Evolutionary conservation across 2,113 vertebrate species (phyloP).

Genomic region (Bambusicola thoracicus): DNA sequence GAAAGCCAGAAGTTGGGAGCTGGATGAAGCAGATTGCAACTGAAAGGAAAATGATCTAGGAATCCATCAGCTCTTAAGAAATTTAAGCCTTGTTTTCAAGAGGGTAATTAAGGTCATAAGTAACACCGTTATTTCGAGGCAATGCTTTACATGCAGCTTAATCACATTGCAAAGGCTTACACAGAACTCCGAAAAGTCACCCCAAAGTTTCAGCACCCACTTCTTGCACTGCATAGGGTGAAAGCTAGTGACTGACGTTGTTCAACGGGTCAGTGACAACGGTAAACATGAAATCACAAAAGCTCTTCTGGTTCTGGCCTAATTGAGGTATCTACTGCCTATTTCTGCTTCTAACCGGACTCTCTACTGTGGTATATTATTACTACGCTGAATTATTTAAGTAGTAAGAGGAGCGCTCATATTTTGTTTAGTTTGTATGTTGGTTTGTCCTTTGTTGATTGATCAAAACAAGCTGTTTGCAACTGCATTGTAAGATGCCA

Average conservation of each 20-base stretch:
- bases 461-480: not conserved
- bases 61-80: not conserved
- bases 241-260: not conserved
- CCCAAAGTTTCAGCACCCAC: not conserved
- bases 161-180: not conserved
- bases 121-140: not conserved
- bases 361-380: not conserved
- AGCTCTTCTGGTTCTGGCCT: not conserved
- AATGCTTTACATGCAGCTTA: not conserved
- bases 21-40: not conserved
- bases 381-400: not conserved
- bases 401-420: not conserved
- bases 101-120: not conserved
- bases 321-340: not conserved
- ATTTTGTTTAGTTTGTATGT: not conserved
- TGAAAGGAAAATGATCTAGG: not conserved
- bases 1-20: not conserved
- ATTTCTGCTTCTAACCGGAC: not conserved
- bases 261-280: not conserved
- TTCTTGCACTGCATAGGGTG: accelerated
- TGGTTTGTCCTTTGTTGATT: not conserved
- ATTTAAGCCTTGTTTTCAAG: not conserved
- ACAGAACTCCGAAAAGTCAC: not conserved
- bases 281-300: not conserved
- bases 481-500: not conserved